A percentile compares a stretch with the other conserved stretches of the same genome.
Evolutionary conservation across 2,888 invertebrate genomes (phyloP).

Genomic region (Amiota mariae): DNA sequence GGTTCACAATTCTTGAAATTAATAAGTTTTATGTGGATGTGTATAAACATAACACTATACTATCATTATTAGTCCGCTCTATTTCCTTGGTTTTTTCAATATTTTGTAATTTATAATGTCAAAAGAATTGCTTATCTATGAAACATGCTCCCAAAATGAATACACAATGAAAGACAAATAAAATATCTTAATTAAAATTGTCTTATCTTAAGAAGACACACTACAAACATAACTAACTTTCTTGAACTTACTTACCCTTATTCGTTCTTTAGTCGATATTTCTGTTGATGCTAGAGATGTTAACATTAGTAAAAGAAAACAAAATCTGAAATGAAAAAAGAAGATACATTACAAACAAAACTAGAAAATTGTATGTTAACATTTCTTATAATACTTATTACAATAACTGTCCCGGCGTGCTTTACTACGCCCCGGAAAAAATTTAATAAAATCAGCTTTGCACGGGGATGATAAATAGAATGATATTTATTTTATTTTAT

Average conservation of each 20-base stretch:
- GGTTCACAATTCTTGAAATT: too few relatives aligned
- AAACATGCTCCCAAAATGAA: not conserved
- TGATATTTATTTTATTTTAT: too few relatives aligned
- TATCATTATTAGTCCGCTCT: not conserved
- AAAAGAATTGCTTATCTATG: not conserved
- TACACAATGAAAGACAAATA: not conserved
- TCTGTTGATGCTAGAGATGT: constrained; percentile 56
- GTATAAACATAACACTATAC: not conserved
- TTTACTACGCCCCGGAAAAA: too few relatives aligned
- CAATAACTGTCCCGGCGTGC: too few relatives aligned
- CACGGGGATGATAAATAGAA: too few relatives aligned
- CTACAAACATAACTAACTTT: too few relatives aligned
- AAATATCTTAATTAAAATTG: not conserved
- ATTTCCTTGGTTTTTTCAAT: not conserved
- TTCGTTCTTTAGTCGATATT: constrained; percentile 65
- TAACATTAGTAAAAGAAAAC: constrained; percentile 52
- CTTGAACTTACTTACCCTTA: constrained; percentile 60
- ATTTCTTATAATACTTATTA: too few relatives aligned
- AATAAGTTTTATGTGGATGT: not conserved
- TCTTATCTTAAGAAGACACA: not conserved
- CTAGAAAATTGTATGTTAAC: not conserved
- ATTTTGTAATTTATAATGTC: too few relatives aligned
- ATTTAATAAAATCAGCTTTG: too few relatives aligned
- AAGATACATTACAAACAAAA: constrained; percentile 8
- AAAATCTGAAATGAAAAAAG: constrained; percentile 54